These are phyloP conservation scores for Lamprotornis superbus DNA, from an alignment of 2,113 vertebrate genomes.

Conservation along the genomic window DNA sequence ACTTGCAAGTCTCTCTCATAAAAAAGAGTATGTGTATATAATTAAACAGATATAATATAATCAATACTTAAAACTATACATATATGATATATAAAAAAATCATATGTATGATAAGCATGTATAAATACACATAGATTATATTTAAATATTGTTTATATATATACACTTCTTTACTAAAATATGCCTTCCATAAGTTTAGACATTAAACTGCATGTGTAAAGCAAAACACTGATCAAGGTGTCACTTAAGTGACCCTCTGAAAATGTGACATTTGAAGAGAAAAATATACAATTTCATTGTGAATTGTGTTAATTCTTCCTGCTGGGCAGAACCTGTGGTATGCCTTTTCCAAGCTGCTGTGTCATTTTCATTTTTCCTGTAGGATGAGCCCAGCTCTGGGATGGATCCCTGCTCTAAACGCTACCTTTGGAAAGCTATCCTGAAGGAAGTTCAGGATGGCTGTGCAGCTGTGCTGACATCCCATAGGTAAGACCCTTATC, in stretches of 20 bases:
- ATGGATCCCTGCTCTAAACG: slow-evolving; percentile 79
- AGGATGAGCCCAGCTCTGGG: slow-evolving; percentile 79
- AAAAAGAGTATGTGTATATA: neutral
- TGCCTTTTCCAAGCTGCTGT: neutral
- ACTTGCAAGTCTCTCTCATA: neutral
- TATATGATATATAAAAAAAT: no score
- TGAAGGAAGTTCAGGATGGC: slow-evolving; percentile 62
- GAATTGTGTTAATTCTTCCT: neutral
- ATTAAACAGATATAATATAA: neutral
- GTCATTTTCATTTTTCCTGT: neutral
- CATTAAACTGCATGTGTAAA: neutral
- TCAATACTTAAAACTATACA: neutral
- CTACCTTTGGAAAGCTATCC: slow-evolving; percentile 68
- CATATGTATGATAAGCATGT: no score
- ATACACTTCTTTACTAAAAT: neutral
- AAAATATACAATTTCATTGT: neutral
- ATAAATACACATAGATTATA: neutral
- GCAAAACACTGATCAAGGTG: neutral
- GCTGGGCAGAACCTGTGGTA: neutral
- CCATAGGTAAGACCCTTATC: slow-evolving; percentile 62
- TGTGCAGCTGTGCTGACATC: slow-evolving; percentile 74
- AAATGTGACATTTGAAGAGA: neutral
- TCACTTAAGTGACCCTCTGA: neutral
- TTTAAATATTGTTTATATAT: neutral
- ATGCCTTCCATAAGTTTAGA: neutral